Conservation (phyloP, 2,888 invertebrate species). For the Drosophila testacea region DNA sequence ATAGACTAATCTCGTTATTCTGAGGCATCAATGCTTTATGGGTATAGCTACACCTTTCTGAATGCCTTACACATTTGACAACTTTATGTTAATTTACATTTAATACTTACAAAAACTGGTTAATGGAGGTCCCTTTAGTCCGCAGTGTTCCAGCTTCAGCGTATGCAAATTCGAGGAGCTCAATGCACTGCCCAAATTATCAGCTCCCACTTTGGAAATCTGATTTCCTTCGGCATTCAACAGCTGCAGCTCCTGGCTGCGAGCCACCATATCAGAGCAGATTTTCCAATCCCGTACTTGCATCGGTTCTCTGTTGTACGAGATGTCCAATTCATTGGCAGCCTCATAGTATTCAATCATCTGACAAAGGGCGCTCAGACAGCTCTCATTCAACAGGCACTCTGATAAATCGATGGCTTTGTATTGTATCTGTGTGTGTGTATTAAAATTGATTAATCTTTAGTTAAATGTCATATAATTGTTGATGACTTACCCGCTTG, state of each 20-base stretch:
- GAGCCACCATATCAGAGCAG: conserved; percentile 86
- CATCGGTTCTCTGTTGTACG: conserved; percentile 89
- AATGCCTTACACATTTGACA: too few relatives aligned
- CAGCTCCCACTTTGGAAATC: conserved; percentile 86
- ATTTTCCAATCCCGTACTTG: conserved; percentile 93
- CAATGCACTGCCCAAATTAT: conserved; percentile 90
- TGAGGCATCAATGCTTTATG: too few relatives aligned
- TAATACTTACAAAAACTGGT: conserved; percentile 89
- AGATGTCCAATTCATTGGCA: conserved; percentile 90
- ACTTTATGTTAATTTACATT: not conserved
- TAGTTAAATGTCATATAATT: not conserved
- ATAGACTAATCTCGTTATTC: not conserved
- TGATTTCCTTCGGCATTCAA: conserved; percentile 84
- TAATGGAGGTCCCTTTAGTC: conserved; percentile 90
- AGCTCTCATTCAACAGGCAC: conserved; percentile 85
- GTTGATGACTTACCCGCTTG: conserved; percentile 86
- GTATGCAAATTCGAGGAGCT: conserved; percentile 90
- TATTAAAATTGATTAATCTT: conserved; percentile 83
- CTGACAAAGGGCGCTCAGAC: conserved; percentile 92
- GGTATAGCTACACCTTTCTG: too few relatives aligned
- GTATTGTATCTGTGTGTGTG: conserved; percentile 83
- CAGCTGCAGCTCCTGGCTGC: conserved; percentile 83
- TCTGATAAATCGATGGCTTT: conserved; percentile 84
- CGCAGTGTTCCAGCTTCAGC: conserved; percentile 92
- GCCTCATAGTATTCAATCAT: conserved; percentile 97